Evolutionary conservation across 1,140 invertebrate genomes (phyloP).

Genomic region (Drosophila yakuba): DNA sequence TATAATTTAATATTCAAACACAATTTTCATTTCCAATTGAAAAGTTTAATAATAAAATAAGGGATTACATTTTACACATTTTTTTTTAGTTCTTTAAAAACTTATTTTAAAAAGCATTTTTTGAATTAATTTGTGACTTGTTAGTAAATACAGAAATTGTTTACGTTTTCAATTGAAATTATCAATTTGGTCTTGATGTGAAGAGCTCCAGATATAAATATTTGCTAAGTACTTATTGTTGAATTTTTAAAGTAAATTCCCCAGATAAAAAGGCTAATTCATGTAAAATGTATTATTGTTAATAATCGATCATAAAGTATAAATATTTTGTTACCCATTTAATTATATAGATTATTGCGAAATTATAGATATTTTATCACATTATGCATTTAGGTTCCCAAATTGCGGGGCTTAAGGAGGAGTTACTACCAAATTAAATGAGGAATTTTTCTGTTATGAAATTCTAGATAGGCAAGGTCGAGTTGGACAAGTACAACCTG

Average conservation of each 20-base stretch:
- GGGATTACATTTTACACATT: neutral
- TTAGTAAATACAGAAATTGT: slow-evolving; percentile 25
- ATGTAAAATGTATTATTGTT: too few species aligned
- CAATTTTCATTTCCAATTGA: too few species aligned
- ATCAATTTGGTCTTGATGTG: slow-evolving; percentile 11
- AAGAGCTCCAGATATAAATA: neutral
- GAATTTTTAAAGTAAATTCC: neutral
- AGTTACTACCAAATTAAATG: neutral
- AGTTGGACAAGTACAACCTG: slow-evolving; percentile 23
- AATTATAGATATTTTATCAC: neutral
- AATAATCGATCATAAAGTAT: too few species aligned
- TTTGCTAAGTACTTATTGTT: slow-evolving; percentile 1
- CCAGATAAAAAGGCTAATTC: too few species aligned
- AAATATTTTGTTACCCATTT: too few species aligned
- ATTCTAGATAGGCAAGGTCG: slow-evolving; percentile 5
- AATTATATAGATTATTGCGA: too few species aligned
- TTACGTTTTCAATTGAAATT: slow-evolving; percentile 26
- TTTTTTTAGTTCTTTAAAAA: neutral
- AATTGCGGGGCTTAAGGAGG: neutral
- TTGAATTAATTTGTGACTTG: slow-evolving; percentile 15
- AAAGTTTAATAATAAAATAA: too few species aligned
- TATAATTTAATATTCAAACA: neutral
- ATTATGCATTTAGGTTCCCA: neutral
- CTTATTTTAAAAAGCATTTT: neutral
- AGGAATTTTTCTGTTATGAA: neutral